These are phyloP conservation scores for Barnardius zonarius DNA, from an alignment of 2,113 vertebrate species.

Conservation along the genomic window DNA sequence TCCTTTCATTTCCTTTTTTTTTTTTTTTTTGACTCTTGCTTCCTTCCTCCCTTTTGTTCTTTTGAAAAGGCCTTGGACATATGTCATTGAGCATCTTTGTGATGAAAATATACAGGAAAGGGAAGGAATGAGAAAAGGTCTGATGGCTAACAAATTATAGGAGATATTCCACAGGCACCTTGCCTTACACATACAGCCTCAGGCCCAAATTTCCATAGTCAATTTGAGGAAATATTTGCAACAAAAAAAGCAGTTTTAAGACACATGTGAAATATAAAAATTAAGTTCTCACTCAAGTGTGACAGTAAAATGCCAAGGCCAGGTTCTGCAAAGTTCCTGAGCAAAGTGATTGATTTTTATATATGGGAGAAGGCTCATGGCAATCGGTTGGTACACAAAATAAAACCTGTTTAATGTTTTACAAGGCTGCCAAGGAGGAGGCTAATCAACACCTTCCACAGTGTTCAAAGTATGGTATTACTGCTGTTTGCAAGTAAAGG, in stretches of 20 bases:
- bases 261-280: neutral
- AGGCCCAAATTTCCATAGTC: neutral
- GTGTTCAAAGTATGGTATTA: neutral
- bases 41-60: constrained; percentile 27
- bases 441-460: neutral
- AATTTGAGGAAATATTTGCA: neutral
- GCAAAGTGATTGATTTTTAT: neutral
- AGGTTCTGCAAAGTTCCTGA: neutral
- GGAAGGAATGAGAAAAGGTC: neutral
- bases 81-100: neutral
- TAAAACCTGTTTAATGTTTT: neutral
- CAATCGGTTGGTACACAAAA: neutral
- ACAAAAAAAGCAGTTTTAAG: neutral
- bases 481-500: neutral
- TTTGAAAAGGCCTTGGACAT: neutral
- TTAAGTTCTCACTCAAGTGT: neutral
- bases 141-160: neutral
- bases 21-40: neutral
- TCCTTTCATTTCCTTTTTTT: neutral
- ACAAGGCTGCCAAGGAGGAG: neutral
- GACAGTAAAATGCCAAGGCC: neutral
- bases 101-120: constrained; percentile 18
- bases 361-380: neutral
- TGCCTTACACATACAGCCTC: neutral
- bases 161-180: neutral